These are phyloP conservation scores for Sebastes alutus DNA, from an alignment of 2,797 vertebrate species.

Conservation along the genomic window DNA sequence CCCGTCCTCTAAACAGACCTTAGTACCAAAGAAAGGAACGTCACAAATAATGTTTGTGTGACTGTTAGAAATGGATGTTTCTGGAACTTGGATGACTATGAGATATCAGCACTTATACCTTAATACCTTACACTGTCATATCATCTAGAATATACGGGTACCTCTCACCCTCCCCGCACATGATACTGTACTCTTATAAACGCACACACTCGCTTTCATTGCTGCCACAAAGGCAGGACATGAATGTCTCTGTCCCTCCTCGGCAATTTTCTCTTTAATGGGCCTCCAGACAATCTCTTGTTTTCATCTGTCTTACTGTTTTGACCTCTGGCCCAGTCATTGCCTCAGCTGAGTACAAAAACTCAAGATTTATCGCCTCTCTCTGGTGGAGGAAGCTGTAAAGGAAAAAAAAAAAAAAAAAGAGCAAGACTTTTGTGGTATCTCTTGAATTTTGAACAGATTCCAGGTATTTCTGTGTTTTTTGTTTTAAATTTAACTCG, in stretches of 20 bases:
- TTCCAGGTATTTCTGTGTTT: neutral
- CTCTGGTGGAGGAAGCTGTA: slow-evolving; percentile 49
- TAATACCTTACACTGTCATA: slow-evolving; percentile 1
- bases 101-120: neutral
- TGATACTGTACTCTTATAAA: neutral
- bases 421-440: slow-evolving; percentile 1
- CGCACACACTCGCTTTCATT: neutral
- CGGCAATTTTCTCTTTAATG: slow-evolving; percentile 71
- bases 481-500: slow-evolving; percentile 10
- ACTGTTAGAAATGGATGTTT: slow-evolving; percentile 17
- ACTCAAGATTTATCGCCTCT: slow-evolving; percentile 61
- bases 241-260: slow-evolving; percentile 52
- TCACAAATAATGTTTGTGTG: neutral
- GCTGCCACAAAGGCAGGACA: slow-evolving; percentile 42
- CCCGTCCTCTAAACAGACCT: neutral
- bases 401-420: slow-evolving; percentile 6
- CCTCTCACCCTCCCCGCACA: slow-evolving; percentile 3
- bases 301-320: slow-evolving; percentile 74
- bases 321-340: slow-evolving; percentile 72
- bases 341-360: slow-evolving; percentile 51
- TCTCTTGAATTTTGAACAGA: slow-evolving; percentile 33
- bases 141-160: neutral
- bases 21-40: slow-evolving; percentile 19
- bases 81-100: slow-evolving; percentile 5
- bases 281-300: slow-evolving; percentile 73